Evolutionary conservation across 1,140 invertebrate genomes (phyloP).

Genomic region (Hypsibius dujardini): DNA sequence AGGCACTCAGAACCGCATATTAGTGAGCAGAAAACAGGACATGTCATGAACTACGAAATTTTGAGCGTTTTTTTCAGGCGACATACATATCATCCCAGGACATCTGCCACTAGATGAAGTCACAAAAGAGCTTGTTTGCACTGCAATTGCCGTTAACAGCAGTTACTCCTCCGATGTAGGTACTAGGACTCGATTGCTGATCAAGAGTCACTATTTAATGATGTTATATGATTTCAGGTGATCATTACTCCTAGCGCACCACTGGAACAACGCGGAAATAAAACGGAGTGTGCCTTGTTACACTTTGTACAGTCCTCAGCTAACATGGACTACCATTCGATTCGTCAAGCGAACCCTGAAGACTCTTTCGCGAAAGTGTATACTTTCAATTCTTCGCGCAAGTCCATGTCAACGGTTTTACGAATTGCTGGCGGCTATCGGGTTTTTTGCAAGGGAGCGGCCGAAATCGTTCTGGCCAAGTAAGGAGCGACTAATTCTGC

Average conservation of each 20-base stretch:
- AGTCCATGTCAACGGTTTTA: slow-evolving; percentile 30
- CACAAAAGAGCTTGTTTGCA: slow-evolving; percentile 25
- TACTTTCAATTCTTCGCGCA: slow-evolving; percentile 31
- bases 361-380: slow-evolving; percentile 24
- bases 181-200: slow-evolving; percentile 24
- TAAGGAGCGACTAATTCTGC: slow-evolving; percentile 20
- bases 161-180: slow-evolving; percentile 29
- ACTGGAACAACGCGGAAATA: slow-evolving; percentile 23
- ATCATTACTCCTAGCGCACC: too few species aligned
- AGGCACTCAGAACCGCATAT: too few species aligned
- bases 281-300: slow-evolving; percentile 20
- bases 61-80: not conserved
- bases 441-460: slow-evolving; percentile 31
- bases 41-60: not conserved
- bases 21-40: not conserved
- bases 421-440: slow-evolving; percentile 26
- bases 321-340: not conserved
- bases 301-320: not conserved
- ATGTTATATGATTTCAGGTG: too few species aligned
- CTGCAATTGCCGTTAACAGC: slow-evolving; percentile 29
- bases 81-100: not conserved
- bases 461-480: slow-evolving; percentile 29
- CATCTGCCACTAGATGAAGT: not conserved
- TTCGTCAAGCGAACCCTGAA: not conserved
- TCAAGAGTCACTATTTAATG: too few species aligned